phyloP scores from a whole-genome alignment of 2,113 vertebrate species.

The Spheniscus mendiculus region DNA sequence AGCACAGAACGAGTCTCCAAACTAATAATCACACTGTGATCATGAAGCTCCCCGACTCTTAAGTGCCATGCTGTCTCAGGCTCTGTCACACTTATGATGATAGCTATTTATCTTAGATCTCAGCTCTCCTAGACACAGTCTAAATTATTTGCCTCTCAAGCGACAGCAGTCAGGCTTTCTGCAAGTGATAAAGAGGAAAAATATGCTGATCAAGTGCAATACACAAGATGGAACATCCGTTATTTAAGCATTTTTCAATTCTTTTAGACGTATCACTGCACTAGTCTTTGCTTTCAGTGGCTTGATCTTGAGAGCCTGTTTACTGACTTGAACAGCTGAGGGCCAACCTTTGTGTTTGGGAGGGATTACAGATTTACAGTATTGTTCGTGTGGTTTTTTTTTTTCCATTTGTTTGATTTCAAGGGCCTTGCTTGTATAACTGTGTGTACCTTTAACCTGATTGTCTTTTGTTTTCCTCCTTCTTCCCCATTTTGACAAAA shows the following conservation, averaged over 20 bases:
- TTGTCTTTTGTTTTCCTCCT: neutral
- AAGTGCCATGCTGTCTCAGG: neutral
- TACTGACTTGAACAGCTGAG: neutral
- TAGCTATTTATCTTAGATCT: neutral
- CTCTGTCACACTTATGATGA: neutral
- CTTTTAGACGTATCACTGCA: neutral
- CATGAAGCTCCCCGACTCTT: neutral
- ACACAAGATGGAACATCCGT: neutral
- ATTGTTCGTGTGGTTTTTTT: neutral
- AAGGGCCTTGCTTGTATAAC: neutral
- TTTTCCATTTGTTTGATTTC: neutral
- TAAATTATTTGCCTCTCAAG: slow-evolving; percentile 15
- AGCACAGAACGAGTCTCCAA: neutral
- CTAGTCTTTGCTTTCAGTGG: neutral
- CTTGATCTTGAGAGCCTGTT: neutral
- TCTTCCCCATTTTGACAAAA: neutral
- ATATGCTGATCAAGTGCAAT: neutral
- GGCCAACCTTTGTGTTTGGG: neutral
- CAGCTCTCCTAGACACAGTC: neutral
- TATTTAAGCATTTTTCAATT: slow-evolving; percentile 5
- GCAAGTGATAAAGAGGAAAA: neutral
- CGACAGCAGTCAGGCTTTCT: neutral
- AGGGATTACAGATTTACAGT: neutral
- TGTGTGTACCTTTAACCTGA: neutral
- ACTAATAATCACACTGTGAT: neutral